Percentiles rank a stretch among this genome's conserved stretches.
phyloP scores from a whole-genome alignment of 2,888 invertebrate genomes.

The Stenotaenia linearis region DNA sequence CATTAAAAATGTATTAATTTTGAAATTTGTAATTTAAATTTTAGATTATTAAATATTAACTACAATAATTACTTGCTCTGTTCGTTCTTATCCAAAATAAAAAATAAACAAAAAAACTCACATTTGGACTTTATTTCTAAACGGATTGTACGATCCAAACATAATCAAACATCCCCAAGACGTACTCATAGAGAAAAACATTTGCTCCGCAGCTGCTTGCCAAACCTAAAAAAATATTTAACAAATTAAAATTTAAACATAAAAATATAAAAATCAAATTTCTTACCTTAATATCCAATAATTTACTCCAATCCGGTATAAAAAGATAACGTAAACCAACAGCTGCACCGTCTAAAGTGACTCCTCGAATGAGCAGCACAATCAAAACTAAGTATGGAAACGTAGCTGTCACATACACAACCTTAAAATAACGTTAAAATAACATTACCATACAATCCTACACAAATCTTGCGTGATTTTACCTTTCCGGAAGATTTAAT shows the following conservation, averaged over 20 bases:
- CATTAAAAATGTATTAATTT: no score
- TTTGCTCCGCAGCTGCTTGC: constrained; percentile 77
- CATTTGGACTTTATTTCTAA: constrained; percentile 44
- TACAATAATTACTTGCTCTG: no score
- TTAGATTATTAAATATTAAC: no score
- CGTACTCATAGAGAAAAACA: constrained; percentile 76
- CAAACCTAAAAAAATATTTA: constrained; percentile 56
- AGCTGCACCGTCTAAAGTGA: constrained; percentile 41
- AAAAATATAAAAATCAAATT: not conserved
- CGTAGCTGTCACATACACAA: constrained; percentile 44
- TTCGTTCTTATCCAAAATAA: no score
- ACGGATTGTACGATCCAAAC: constrained; percentile 59
- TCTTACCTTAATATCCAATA: constrained; percentile 41
- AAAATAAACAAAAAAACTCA: not conserved
- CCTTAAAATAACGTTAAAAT: constrained; percentile 37
- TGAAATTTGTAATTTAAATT: no score
- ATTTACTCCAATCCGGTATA: constrained; percentile 42
- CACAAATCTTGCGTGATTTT: no score
- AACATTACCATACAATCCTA: not conserved
- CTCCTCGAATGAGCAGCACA: constrained; percentile 41
- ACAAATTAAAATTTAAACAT: not conserved
- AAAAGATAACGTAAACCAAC: constrained; percentile 43
- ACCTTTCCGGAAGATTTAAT: constrained; percentile 45
- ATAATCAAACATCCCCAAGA: constrained; percentile 71
- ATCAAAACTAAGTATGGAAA: constrained; percentile 43